Conservation (phyloP, 2,797 vertebrate species). For the Botia kubotai region DNA sequence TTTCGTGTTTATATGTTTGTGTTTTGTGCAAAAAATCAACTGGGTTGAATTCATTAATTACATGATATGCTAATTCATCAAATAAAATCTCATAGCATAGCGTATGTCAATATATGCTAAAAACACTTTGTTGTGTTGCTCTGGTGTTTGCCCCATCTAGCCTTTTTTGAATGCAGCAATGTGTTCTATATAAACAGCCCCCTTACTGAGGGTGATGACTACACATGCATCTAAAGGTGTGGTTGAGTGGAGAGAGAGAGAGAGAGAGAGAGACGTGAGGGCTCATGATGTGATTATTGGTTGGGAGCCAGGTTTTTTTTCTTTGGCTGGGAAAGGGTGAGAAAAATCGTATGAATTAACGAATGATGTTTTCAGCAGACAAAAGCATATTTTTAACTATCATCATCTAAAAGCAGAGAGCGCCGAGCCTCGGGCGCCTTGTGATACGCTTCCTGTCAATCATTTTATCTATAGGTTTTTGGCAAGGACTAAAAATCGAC, state of each 20-base stretch:
- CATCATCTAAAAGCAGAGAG: neutral
- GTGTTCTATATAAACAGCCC: neutral
- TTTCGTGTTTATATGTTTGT: too few species aligned
- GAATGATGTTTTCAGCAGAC: neutral
- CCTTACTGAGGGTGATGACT: neutral
- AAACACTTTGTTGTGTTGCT: too few species aligned
- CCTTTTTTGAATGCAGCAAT: neutral
- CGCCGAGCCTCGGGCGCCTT: neutral
- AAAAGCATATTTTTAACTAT: slow-evolving; percentile 21
- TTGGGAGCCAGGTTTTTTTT: slow-evolving; percentile 22
- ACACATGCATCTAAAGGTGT: neutral
- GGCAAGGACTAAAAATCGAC: neutral
- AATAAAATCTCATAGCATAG: too few species aligned
- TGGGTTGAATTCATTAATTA: too few species aligned
- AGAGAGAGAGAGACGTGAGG: slow-evolving; percentile 9
- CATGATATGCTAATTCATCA: too few species aligned
- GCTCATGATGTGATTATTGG: neutral
- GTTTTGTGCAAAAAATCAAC: too few species aligned
- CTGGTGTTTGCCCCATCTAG: neutral
- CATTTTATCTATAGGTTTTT: neutral
- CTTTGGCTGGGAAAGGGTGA: slow-evolving; percentile 7
- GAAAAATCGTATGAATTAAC: slow-evolving; percentile 9
- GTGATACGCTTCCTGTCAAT: neutral
- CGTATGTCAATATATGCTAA: too few species aligned
- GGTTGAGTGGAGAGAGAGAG: neutral